Base-by-base conservation (phyloP, 2,888 invertebrate genomes). In the Ornithoptera priamus region DNA sequence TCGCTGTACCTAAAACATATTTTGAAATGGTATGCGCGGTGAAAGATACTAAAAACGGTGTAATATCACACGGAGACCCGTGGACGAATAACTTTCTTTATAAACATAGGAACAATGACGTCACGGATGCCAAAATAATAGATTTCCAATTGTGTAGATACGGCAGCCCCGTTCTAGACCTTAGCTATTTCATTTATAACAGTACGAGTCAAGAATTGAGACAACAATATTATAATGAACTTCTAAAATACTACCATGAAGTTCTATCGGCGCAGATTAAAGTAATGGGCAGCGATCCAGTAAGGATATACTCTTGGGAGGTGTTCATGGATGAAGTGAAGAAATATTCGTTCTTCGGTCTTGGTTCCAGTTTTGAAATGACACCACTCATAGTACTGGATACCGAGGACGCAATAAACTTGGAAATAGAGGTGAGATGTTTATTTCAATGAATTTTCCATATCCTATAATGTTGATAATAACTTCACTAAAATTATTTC, bases 81-180 rank as follows among this genome's bases (percentile, higher is more conserved):
- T 96, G 96, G 96, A 93, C 94, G 0, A 95, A 95, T n/a, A 96
- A 96, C 80, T 96, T 96, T 75, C 80, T 96, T 0, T 93, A 93
- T 15, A 93, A 93, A 75, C 85, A 91, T 67, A 75, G 77, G 0
- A 71, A 80, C 12, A 74, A 75, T 0, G 62, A 56, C 0, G 87
- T 91, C 0, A 72, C 83, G 8, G 89, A 90, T 70, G 92, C 93
- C 0, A 93, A 94, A 75, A 89, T 96, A 71, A 94, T 96, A 57
- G 96, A 96, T 78, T 96, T 95, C 75, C 96, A 96, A 81, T 78
- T 96, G 60, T 83, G 94, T 0, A 92, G 94, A 80, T 94, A 91
- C 73, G 91, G 93, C 0, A 93, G 93, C 30, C 94, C 95, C 0
- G 90, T 93, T 0, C 79, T 94, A 2, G 95, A 95, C 77, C 62